These are phyloP conservation scores for Drosophila eohydei DNA, from an alignment of 2,888 invertebrate genomes.

Conservation along the genomic window DNA sequence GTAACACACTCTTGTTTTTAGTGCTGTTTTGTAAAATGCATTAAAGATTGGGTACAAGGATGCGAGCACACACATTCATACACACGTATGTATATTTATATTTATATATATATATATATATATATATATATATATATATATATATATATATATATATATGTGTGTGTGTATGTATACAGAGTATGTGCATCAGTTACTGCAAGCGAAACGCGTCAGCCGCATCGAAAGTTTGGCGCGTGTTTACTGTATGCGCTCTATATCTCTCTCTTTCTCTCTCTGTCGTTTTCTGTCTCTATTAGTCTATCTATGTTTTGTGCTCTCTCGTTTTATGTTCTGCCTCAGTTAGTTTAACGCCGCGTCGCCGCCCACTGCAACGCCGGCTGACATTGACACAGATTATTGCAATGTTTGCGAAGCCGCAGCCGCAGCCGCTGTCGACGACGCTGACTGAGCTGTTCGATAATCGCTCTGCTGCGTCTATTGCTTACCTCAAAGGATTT, in stretches of 20 bases:
- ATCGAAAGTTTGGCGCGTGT: conserved; percentile 23
- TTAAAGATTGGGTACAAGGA: conserved; percentile 83
- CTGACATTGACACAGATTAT: conserved; percentile 80
- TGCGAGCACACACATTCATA: conserved; percentile 52
- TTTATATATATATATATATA: conserved; percentile 28
- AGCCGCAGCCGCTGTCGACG: conserved; percentile 16
- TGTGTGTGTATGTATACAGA: conserved; percentile 9
- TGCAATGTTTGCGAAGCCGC: conserved; percentile 58
- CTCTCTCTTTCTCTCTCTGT: conserved; percentile 14
- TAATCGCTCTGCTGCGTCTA: conserved; percentile 49
- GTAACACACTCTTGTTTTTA: conserved; percentile 7
- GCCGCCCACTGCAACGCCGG: conserved; percentile 72
- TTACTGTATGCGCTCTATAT: conserved; percentile 23
- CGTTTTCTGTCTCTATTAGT: conserved; percentile 12
- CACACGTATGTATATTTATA: conserved; percentile 17
- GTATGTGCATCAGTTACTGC: conserved; percentile 37
- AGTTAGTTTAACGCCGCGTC: conserved; percentile 67
- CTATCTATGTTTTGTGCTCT: conserved; percentile 29
- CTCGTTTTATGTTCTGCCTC: conserved; percentile 71
- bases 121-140: conserved; percentile 33
- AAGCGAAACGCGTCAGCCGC: conserved; percentile 28
- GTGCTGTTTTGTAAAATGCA: conserved; percentile 76
- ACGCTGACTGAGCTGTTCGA: conserved; percentile 32
- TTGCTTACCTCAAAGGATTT: conserved; percentile 69
- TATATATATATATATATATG: no score